Percentiles rank a stretch among this genome's conserved stretches.
phyloP scores from a whole-genome alignment of 2,888 invertebrate genomes.

The Sesamia inferens region DNA sequence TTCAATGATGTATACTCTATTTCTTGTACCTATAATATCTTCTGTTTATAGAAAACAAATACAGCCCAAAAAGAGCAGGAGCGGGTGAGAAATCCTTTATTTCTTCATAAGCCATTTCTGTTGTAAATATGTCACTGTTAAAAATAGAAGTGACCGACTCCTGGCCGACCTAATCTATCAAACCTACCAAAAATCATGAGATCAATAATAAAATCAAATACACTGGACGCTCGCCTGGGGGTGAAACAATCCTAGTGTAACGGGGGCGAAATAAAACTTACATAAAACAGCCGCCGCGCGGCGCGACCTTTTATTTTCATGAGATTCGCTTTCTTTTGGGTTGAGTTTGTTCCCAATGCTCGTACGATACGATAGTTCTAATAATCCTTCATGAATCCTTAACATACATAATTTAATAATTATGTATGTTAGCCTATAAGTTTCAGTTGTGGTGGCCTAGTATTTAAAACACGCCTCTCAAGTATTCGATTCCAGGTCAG shows the following conservation, averaged over 20 bases:
- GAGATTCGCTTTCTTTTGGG: conserved; percentile 61
- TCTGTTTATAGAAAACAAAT: not conserved
- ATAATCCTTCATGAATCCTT: not conserved
- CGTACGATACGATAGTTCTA: not conserved
- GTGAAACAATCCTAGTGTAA: conserved; percentile 49
- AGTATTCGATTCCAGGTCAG: too few species aligned
- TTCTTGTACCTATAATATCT: not conserved
- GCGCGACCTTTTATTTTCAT: conserved; percentile 66
- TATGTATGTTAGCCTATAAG: too few species aligned
- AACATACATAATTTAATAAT: too few species aligned
- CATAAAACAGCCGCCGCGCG: conserved; percentile 59
- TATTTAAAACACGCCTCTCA: too few species aligned
- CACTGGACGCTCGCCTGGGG: conserved; percentile 40
- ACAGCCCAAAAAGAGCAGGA: not conserved
- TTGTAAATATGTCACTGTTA: not conserved
- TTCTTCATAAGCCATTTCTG: not conserved
- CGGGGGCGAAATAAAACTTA: conserved; percentile 60
- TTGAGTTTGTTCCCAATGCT: conserved; percentile 45
- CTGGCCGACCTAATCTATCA: conserved; percentile 25
- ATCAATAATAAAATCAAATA: conserved; percentile 56
- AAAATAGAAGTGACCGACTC: not conserved
- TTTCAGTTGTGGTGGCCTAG: too few species aligned
- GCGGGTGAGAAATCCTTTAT: not conserved
- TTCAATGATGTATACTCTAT: not conserved
- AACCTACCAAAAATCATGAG: conserved; percentile 36